These are phyloP conservation scores for Amiota communis DNA, from an alignment of 2,888 invertebrate species.

Conservation along the genomic window DNA sequence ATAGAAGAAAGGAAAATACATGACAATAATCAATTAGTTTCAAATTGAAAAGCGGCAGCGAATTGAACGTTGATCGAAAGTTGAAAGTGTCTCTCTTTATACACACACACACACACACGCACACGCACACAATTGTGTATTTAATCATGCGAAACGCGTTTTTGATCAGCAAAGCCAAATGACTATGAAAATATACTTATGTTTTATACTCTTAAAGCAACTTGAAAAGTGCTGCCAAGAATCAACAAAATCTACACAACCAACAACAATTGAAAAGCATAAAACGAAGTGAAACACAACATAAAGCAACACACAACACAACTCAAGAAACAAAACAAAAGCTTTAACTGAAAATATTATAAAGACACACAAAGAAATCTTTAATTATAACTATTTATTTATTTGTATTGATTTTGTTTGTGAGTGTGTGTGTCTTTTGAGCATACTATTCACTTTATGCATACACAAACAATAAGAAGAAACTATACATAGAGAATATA, in stretches of 20 bases:
- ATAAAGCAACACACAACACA: too few species aligned
- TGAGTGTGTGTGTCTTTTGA: neutral
- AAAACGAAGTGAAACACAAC: too few species aligned
- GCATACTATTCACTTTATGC: neutral
- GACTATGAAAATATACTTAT: too few species aligned
- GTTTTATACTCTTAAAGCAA: too few species aligned
- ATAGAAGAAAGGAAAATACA: neutral
- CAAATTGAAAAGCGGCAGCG: neutral
- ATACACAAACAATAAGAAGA: neutral
- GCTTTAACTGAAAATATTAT: neutral
- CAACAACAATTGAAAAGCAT: too few species aligned
- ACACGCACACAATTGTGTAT: neutral
- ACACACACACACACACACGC: neutral
- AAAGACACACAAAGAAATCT: neutral
- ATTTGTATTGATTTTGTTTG: constrained; percentile 22
- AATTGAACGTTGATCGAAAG: neutral
- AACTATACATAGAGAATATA: neutral
- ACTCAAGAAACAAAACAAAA: too few species aligned
- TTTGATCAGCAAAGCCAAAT: neutral
- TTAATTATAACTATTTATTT: neutral
- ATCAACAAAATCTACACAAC: too few species aligned
- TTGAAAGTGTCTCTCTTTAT: neutral
- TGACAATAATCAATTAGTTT: constrained; percentile 4
- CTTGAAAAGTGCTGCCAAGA: too few species aligned
- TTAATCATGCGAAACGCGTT: neutral